These are phyloP conservation scores for Bothrops jararaca DNA, from an alignment of 2,113 vertebrate species.

Conservation along the genomic window DNA sequence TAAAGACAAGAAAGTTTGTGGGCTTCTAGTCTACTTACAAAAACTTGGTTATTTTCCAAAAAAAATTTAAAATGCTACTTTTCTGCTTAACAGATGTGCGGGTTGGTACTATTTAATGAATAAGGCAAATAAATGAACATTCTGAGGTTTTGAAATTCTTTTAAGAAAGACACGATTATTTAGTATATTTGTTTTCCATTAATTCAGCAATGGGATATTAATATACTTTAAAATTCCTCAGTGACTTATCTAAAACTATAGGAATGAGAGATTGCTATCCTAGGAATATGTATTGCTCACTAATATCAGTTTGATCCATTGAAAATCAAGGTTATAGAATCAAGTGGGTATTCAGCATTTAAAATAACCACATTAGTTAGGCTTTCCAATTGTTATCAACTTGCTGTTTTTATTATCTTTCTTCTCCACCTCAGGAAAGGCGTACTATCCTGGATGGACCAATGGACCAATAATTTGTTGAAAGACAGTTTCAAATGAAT, in stretches of 20 bases:
- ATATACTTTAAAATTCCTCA: background rate
- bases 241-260: background rate
- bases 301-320: background rate
- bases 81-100: constrained; percentile 62
- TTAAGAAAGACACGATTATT: background rate
- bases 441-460: background rate
- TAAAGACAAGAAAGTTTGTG: constrained; percentile 56
- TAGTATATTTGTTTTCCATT: background rate
- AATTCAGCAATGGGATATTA: background rate
- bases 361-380: background rate
- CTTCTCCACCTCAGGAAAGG: background rate
- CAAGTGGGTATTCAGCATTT: background rate
- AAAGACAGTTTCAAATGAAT: background rate
- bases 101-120: constrained; percentile 46
- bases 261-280: background rate
- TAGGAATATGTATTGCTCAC: background rate
- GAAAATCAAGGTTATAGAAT: background rate
- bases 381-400: background rate
- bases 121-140: constrained; percentile 35
- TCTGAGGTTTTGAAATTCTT: constrained; percentile 15
- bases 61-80: constrained; percentile 41
- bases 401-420: background rate
- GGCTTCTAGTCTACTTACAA: constrained; percentile 47
- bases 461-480: background rate
- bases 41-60: constrained; percentile 54